Evolutionary conservation across 2,888 invertebrate genomes (phyloP), one percentile per base, ranked within the genome.

Genomic region (Yponomeuta sedellus): DNA sequence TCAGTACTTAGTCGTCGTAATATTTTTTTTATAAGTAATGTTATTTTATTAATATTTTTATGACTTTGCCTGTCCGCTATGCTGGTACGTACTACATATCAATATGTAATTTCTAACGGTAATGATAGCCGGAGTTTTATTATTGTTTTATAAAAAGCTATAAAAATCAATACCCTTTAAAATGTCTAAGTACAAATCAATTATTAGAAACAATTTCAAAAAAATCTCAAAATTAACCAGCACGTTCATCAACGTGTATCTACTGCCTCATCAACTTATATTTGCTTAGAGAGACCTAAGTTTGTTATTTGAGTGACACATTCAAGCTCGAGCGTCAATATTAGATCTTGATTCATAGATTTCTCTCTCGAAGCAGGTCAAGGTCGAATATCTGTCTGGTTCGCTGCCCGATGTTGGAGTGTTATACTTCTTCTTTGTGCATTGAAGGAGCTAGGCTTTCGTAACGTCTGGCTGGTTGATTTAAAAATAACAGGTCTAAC

Each of bases 361-460:
- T 89, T 89, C 89, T 85, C 86, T 69, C 69, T 52, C 67, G 72
- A 86, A 80, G 75, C 77, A 69, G 87, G 90, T 85, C 90, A 90
- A 90, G 90, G 90, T 79, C 83, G 80, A 68, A 74, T 70, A 75
- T 79, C 75, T 73, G 78, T 78, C 78, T 77, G 72, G 71, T 72
- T 70, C 68, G 69, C 67, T 70, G 69, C 68, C 71, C 69, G 44
- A 52, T 16, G 44, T 52, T 52, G 16, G 16, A 52, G 12, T 52
- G 44, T 52, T 52, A 34, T 34, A 52, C 16, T 52, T 12, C 44
- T 52, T 52, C 44, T 52, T 16, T 52, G 16, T 52, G 12, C 44
- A 52, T 52, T 52, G 44, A 2, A 52, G 44, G 16, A 16, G 16
- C 16, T 22, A 20, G 25, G 2, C 59, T 22, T 22, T 59, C 59